A percentile compares a stretch with the other conserved stretches of the same genome.
These are phyloP conservation scores for Scleropages formosus DNA, from an alignment of 2,797 vertebrate genomes.

Conservation along the genomic window DNA sequence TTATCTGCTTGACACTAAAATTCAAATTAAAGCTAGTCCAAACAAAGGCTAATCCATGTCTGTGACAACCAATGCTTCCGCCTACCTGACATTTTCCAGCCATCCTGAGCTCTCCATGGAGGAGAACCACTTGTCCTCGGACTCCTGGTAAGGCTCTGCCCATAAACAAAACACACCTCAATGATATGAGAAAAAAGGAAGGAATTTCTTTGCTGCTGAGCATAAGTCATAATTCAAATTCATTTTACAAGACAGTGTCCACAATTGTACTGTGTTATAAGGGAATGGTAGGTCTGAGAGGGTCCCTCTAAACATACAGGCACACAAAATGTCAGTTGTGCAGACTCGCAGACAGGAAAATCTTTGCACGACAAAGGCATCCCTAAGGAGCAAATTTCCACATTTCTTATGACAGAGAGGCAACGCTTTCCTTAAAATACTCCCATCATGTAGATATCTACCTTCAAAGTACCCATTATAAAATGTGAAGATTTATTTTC, in stretches of 20 bases:
- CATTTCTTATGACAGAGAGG: slow-evolving; percentile 4
- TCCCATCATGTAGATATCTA: no score
- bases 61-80: slow-evolving; percentile 29
- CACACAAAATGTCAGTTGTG: not conserved
- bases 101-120: slow-evolving; percentile 87
- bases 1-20: not conserved
- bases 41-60: not conserved
- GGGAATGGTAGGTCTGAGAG: not conserved
- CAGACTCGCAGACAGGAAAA: not conserved
- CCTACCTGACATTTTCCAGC: slow-evolving; percentile 90
- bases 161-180: slow-evolving; percentile 29
- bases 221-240: slow-evolving; percentile 4
- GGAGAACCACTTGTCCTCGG: slow-evolving; percentile 91
- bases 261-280: no score
- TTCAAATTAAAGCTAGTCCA: not conserved
- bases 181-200: not conserved
- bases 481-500: no score
- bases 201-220: not conserved
- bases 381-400: not conserved
- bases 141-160: slow-evolving; percentile 92
- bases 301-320: not conserved
- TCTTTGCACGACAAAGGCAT: not conserved
- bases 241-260: not conserved
- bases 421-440: no score
- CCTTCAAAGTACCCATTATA: no score